Conservation (phyloP, 1,140 invertebrate genomes). For the Zaprionus gabonicus region DNA sequence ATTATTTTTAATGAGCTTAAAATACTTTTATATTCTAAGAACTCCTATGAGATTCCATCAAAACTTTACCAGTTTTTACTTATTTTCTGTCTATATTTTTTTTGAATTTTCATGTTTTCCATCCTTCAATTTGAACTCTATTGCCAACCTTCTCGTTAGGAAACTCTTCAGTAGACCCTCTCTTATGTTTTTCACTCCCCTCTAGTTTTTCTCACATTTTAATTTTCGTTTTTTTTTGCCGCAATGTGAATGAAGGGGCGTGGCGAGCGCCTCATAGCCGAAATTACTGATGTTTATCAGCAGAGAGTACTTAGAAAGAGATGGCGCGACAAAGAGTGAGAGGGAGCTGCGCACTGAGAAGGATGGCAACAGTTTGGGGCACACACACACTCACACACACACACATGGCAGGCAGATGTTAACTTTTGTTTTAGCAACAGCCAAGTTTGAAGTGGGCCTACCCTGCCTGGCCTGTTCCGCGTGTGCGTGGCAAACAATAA, state of each 20-base stretch:
- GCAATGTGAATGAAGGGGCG: conserved; percentile 61
- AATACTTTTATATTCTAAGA: too few species aligned
- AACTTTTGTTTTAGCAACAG: conserved; percentile 80
- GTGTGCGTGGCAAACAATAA: conserved; percentile 66
- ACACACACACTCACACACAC: background rate
- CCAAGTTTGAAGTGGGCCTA: conserved; percentile 70
- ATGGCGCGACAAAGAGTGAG: background rate
- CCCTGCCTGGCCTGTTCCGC: conserved; percentile 20
- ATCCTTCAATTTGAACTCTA: background rate
- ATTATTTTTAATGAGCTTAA: too few species aligned
- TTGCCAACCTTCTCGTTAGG: background rate
- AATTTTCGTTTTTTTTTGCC: conserved; percentile 52
- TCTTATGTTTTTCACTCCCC: background rate
- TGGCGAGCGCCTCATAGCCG: conserved; percentile 37
- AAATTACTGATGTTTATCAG: conserved; percentile 81
- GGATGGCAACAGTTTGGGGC: conserved; percentile 4
- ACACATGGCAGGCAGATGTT: conserved; percentile 59
- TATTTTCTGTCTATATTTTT: too few species aligned
- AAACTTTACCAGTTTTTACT: too few species aligned
- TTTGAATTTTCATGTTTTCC: background rate
- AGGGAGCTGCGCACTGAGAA: background rate
- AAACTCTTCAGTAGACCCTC: background rate
- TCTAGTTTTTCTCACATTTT: conserved; percentile 43
- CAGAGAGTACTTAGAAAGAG: conserved; percentile 46
- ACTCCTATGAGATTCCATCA: too few species aligned